Base-by-base conservation (phyloP, 2,113 vertebrate genomes). In the Chunga burmeisteri region DNA sequence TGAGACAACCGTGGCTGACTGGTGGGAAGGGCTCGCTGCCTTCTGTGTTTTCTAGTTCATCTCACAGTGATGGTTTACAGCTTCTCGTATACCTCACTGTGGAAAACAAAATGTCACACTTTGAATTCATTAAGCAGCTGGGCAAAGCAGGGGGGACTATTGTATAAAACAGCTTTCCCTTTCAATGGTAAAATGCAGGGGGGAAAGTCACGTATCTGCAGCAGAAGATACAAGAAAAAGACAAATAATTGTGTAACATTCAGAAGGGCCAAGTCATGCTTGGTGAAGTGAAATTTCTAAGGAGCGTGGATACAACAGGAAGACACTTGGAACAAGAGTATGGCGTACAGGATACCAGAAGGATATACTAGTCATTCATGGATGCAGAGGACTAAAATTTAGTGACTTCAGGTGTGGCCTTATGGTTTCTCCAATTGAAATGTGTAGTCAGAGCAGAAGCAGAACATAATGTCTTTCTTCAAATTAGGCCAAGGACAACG, bases 101-200 rank as follows among this genome's bases (percentile, higher is more conserved):
- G 92, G 77, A 87, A 88, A 94, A 91, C 70, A 70, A 89, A 93
- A 94, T 88, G 91, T 94, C 90, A 96, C 73, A 6, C 53, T 96
- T 91, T 19, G 71, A 77, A 77, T 94, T 93, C 78, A 74, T 93
- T 92, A 89, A 86, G 61, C 65, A 84, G 90, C 87, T 92, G 79
- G 74, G 81, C 27, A 53, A 73, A 67, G 44, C 38, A 56, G 16
- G 36, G 36, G 70, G 53, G 63, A 19, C 75, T 88, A 3, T 71
- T 88, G n/a, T n/a, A n/a, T n/a, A n/a, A n/a, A n/a, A n/a, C n/a
- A n/a, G n/a, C n/a, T n/a, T n/a, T n/a, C n/a, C n/a, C n/a, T n/a
- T n/a, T n/a, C n/a, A n/a, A n/a, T n/a, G 34, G 44, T 66, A 50
- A 87, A 88, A 84, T 66, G 46, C 2, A n/a, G 23, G 1, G 18